A percentile compares a stretch with the other conserved stretches of the same genome.
These are phyloP conservation scores for Chelonoidis abingdonii DNA, from an alignment of 2,113 vertebrate species.

Conservation along the genomic window DNA sequence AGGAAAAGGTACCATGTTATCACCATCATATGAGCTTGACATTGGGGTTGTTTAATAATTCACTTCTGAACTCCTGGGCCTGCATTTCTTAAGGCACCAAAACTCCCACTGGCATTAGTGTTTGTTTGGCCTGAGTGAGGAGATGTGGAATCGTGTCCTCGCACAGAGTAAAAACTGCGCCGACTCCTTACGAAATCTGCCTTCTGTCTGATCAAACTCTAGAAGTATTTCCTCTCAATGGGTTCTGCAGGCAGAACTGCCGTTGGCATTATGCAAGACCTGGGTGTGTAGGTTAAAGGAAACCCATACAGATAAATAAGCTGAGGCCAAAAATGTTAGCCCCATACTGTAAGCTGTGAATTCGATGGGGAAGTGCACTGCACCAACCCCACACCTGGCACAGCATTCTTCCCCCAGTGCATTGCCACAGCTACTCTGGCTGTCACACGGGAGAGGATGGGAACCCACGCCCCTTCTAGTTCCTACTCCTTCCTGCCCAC, in stretches of 20 bases:
- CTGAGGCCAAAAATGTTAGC: neutral
- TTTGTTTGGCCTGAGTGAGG: neutral
- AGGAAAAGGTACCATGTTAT: conserved; percentile 83
- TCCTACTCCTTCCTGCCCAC: neutral
- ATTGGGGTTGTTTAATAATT: conserved; percentile 52
- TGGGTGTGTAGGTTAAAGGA: neutral
- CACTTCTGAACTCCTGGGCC: conserved; percentile 6
- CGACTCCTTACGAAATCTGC: conserved; percentile 20
- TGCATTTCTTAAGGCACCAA: conserved; percentile 13
- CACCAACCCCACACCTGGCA: neutral
- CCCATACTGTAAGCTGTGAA: neutral
- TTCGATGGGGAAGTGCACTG: neutral
- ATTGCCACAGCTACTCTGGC: neutral
- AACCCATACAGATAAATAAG: neutral
- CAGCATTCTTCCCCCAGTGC: neutral
- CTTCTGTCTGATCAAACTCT: conserved; percentile 47
- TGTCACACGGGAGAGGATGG: neutral
- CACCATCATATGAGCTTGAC: conserved; percentile 44
- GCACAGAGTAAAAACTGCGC: conserved; percentile 48
- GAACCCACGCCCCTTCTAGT: neutral
- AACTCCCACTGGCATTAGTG: neutral
- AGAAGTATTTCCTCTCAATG: neutral
- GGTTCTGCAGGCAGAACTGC: neutral
- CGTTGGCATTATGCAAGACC: neutral
- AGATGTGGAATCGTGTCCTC: neutral